phyloP scores from a whole-genome alignment of 1,140 invertebrate genomes.

The Euglossa dilemma region DNA sequence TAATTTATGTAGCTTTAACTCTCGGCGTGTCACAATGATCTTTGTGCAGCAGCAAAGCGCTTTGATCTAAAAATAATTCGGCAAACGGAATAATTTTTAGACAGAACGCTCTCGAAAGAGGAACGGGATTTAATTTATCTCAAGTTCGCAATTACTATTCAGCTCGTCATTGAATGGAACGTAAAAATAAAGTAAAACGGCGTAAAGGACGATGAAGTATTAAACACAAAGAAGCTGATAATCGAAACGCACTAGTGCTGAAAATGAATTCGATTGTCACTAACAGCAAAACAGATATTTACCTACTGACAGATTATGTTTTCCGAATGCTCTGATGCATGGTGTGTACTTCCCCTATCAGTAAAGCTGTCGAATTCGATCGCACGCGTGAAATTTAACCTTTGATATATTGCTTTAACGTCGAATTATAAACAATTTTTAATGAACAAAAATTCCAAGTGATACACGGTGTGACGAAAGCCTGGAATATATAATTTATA shows the following conservation, averaged over 20 bases:
- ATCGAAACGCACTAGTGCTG: not conserved
- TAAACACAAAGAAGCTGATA: not conserved
- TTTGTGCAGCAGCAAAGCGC: too few species aligned
- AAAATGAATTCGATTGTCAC: not conserved
- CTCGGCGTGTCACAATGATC: too few species aligned
- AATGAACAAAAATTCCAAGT: not conserved
- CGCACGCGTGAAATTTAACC: not conserved
- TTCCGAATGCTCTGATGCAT: not conserved
- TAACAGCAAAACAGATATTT: conserved; percentile 1
- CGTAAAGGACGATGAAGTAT: not conserved
- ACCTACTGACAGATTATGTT: not conserved
- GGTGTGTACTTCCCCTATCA: not conserved
- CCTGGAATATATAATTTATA: too few species aligned
- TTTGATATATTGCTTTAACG: not conserved
- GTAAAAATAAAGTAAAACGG: not conserved
- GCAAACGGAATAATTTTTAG: too few species aligned
- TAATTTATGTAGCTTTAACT: too few species aligned
- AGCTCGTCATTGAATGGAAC: not conserved
- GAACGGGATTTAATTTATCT: too few species aligned
- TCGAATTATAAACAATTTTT: not conserved
- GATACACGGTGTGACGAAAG: too few species aligned
- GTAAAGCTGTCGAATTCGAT: not conserved
- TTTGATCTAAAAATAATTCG: too few species aligned
- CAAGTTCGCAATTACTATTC: too few species aligned
- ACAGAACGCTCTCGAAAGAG: too few species aligned